Conservation (phyloP, 2,797 vertebrate species). For the Hozukius guyotensis region DNA sequence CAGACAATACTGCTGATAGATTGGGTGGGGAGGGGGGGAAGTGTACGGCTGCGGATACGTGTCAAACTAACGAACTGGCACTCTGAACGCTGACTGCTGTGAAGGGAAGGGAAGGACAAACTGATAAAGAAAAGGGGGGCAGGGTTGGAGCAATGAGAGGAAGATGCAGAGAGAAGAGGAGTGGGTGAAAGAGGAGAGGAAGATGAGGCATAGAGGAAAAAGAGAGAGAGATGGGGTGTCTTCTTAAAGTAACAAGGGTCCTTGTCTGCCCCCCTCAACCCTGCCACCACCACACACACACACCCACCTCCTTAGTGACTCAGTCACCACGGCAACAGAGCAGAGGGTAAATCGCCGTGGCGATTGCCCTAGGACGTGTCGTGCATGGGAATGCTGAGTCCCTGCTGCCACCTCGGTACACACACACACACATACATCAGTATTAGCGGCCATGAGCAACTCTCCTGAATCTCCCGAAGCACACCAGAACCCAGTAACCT, state of each 20-base stretch:
- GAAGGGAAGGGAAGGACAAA: background rate
- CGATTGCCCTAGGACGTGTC: slow-evolving; percentile 81
- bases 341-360: slow-evolving; percentile 77
- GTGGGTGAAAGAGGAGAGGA: slow-evolving; percentile 12
- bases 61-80: background rate
- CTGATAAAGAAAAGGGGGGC: background rate
- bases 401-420: slow-evolving; percentile 42
- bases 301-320: slow-evolving; percentile 62
- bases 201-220: slow-evolving; percentile 19
- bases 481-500: background rate
- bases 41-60: background rate
- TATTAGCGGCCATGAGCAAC: slow-evolving; percentile 20
- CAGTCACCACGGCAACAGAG: slow-evolving; percentile 86
- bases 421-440: slow-evolving; percentile 6
- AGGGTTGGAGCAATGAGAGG: slow-evolving; percentile 3
- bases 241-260: slow-evolving; percentile 66
- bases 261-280: slow-evolving; percentile 58
- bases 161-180: slow-evolving; percentile 14
- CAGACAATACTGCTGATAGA: slow-evolving; percentile 1
- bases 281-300: slow-evolving; percentile 17
- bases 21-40: background rate
- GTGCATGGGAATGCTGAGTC: slow-evolving; percentile 79
- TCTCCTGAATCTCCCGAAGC: slow-evolving; percentile 15
- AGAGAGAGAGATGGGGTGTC: slow-evolving; percentile 17
- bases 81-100: background rate